phyloP scores from a whole-genome alignment of 1,140 invertebrate species.

The Zaprionus ghesquierei region DNA sequence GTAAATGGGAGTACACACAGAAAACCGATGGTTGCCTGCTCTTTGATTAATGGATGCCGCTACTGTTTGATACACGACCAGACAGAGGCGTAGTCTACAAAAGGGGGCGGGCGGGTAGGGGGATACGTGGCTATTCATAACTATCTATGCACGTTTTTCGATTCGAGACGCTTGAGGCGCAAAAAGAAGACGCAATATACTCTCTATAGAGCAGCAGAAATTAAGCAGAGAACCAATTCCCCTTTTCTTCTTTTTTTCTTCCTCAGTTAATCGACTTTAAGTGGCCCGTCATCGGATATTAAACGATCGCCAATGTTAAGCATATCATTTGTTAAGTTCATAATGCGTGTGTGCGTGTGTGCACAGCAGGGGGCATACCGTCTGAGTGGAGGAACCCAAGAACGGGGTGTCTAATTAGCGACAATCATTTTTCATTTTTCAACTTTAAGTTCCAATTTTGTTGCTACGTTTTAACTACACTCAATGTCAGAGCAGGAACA shows the following conservation, averaged over 20 bases:
- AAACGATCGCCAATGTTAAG: slow-evolving; percentile 46
- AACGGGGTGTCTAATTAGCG: slow-evolving; percentile 57
- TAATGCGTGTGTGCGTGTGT: background rate
- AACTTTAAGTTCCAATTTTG: background rate
- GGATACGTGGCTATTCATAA: slow-evolving; percentile 17
- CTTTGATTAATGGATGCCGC: slow-evolving; percentile 75
- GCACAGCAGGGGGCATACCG: background rate
- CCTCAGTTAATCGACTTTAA: slow-evolving; percentile 60
- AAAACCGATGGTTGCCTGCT: slow-evolving; percentile 40
- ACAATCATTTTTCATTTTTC: slow-evolving; percentile 71
- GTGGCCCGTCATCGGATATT: slow-evolving; percentile 48
- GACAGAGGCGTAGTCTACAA: background rate
- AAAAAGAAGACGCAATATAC: slow-evolving; percentile 11
- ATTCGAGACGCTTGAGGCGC: slow-evolving; percentile 57
- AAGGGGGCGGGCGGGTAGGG: background rate
- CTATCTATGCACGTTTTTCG: slow-evolving; percentile 62
- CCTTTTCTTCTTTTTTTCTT: background rate
- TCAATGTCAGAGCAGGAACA: slow-evolving; percentile 54
- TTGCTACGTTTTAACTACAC: slow-evolving; percentile 31
- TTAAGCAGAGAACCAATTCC: slow-evolving; percentile 13
- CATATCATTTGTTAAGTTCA: slow-evolving; percentile 63
- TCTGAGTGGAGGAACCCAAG: background rate
- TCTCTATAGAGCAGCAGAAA: slow-evolving; percentile 53
- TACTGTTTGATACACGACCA: slow-evolving; percentile 61
- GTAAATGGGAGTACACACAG: slow-evolving; percentile 36